These are phyloP conservation scores for Caenorhabditis imperialis DNA, from an alignment of 2,888 invertebrate genomes.

Conservation along the genomic window DNA sequence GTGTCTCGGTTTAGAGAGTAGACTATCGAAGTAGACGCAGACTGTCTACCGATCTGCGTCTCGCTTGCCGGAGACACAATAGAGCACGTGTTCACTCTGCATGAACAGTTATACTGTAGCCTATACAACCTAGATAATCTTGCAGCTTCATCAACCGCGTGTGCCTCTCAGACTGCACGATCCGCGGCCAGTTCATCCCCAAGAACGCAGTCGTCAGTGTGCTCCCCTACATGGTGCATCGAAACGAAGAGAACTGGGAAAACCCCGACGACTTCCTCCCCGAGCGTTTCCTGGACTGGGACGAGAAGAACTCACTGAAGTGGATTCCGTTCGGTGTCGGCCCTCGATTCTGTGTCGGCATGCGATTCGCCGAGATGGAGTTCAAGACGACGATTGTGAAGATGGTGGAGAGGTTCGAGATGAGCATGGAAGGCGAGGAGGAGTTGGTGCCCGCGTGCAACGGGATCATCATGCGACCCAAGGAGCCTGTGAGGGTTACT, in stretches of 20 bases:
- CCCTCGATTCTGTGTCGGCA: slow-evolving; percentile 74
- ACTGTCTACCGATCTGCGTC: no score
- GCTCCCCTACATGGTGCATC: slow-evolving; percentile 56
- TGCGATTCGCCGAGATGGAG: slow-evolving; percentile 76
- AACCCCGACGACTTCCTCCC: slow-evolving; percentile 69
- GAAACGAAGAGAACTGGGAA: slow-evolving; percentile 61
- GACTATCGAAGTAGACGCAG: no score
- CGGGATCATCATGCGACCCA: slow-evolving; percentile 50
- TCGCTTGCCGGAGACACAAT: no score
- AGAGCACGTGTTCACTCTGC: no score
- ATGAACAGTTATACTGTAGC: neutral
- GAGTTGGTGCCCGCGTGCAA: slow-evolving; percentile 37
- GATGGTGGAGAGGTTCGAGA: slow-evolving; percentile 57
- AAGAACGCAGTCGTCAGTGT: no score
- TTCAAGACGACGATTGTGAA: slow-evolving; percentile 68
- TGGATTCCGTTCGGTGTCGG: slow-evolving; percentile 76
- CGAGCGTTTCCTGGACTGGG: slow-evolving; percentile 57
- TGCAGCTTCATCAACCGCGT: slow-evolving; percentile 66
- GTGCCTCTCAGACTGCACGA: slow-evolving; percentile 60
- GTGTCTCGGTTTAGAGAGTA: no score
- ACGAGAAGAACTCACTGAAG: slow-evolving; percentile 54
- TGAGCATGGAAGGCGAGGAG: slow-evolving; percentile 20
- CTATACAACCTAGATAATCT: neutral
- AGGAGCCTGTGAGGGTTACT: slow-evolving; percentile 26
- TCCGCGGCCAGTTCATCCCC: slow-evolving; percentile 57